Conservation (phyloP, 2,888 invertebrate genomes). For the Mimas tiliae region DNA sequence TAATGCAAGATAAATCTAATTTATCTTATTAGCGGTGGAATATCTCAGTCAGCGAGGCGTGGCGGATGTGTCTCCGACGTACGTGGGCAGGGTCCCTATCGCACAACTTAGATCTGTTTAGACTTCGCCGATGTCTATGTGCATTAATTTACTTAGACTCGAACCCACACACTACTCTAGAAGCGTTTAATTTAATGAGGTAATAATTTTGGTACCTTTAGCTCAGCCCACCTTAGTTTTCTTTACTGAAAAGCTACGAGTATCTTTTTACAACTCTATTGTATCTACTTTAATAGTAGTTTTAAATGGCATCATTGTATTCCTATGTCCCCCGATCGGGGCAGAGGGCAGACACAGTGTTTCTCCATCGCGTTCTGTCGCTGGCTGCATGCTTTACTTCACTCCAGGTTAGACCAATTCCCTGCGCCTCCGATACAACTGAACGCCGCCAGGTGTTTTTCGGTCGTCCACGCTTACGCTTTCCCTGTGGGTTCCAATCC, state of each 20-base stretch:
- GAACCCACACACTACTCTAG: slow-evolving; percentile 44
- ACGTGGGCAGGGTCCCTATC: slow-evolving; percentile 55
- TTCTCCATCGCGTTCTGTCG: too few relatives aligned
- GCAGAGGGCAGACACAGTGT: too few relatives aligned
- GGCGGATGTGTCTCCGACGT: slow-evolving; percentile 48
- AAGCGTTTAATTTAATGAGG: slow-evolving; percentile 41
- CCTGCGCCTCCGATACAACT: too few relatives aligned
- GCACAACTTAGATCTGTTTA: slow-evolving; percentile 42
- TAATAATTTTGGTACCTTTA: slow-evolving; percentile 26
- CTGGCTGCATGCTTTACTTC: too few relatives aligned
- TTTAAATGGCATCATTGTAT: too few relatives aligned
- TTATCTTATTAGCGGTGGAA: slow-evolving; percentile 63
- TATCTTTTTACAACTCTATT: too few relatives aligned
- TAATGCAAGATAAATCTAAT: slow-evolving; percentile 68
- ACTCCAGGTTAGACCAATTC: too few relatives aligned
- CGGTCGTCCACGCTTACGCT: too few relatives aligned
- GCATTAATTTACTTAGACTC: slow-evolving; percentile 39
- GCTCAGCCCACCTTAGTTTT: neutral
- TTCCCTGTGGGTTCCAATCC: too few relatives aligned
- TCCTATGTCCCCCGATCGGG: too few relatives aligned
- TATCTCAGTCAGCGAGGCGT: slow-evolving; percentile 49
- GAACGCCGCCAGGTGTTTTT: too few relatives aligned
- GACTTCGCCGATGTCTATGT: slow-evolving; percentile 34
- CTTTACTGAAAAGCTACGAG: neutral
- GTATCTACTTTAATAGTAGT: too few relatives aligned